phyloP scores from a whole-genome alignment of 2,797 vertebrate genomes.

The Chelmon rostratus region DNA sequence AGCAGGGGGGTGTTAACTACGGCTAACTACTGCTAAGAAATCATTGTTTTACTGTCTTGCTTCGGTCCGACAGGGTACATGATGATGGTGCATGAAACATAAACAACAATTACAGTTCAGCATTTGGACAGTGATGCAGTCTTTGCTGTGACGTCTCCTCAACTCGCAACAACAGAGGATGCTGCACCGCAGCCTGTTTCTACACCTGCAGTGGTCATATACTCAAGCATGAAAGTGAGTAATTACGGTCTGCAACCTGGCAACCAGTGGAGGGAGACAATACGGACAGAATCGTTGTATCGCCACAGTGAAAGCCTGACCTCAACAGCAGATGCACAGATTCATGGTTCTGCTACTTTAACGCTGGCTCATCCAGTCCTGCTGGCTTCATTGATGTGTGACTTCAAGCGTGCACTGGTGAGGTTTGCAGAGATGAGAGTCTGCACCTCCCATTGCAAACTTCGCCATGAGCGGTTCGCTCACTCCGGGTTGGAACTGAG shows the following conservation, averaged over 20 bases:
- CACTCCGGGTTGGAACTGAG: not conserved
- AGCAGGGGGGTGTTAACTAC: constrained; percentile 1
- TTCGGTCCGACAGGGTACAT: constrained; percentile 15
- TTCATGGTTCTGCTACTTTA: not conserved
- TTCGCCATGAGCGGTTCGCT: not conserved
- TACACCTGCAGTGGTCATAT: not conserved
- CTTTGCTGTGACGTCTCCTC: not conserved
- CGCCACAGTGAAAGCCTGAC: not conserved
- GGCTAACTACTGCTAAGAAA: constrained; percentile 29
- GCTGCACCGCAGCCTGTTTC: no score
- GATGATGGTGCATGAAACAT: not conserved
- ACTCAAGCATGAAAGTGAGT: not conserved
- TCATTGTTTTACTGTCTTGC: constrained; percentile 23
- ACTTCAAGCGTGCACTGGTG: not conserved
- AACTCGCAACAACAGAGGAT: not conserved
- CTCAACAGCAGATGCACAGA: not conserved
- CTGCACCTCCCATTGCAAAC: not conserved
- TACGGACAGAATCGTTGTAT: not conserved
- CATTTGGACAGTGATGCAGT: not conserved
- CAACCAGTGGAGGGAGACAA: not conserved
- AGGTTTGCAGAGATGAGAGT: not conserved
- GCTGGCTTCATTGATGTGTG: not conserved
- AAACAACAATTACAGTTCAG: not conserved
- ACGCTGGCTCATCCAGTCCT: not conserved
- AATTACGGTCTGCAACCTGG: no score